Evolutionary conservation across 2,113 vertebrate genomes (phyloP).

Genomic region (Chlorodrepanis virens): DNA sequence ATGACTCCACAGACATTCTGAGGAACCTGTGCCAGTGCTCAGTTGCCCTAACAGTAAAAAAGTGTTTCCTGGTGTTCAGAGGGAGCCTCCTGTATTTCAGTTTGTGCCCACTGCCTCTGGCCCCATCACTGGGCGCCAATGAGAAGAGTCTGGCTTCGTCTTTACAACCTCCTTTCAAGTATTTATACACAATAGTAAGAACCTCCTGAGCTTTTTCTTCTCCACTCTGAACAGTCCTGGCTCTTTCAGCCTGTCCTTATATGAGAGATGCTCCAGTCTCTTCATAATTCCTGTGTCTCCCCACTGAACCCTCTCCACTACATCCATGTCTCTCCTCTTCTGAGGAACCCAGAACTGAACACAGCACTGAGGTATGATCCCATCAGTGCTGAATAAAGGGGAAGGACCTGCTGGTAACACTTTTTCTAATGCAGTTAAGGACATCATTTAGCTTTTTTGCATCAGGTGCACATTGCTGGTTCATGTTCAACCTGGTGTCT

Average conservation of each 20-base stretch:
- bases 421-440: not conserved
- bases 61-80: not conserved
- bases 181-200: not conserved
- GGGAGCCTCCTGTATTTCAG: not conserved
- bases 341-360: not conserved
- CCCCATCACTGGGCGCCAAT: not conserved
- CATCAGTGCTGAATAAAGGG: not conserved
- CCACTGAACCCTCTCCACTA: not conserved
- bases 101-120: not conserved
- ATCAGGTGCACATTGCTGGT: not conserved
- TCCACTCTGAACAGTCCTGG: not conserved
- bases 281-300: not conserved
- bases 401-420: not conserved
- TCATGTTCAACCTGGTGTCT: not conserved
- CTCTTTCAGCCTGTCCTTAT: not conserved
- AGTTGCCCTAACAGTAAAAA: not conserved
- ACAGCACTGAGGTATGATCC: not conserved
- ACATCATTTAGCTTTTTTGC: not conserved
- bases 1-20: not conserved
- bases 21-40: not conserved
- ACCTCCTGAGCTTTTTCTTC: not conserved
- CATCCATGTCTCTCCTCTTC: not conserved
- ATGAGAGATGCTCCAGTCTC: not conserved
- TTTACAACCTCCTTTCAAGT: not conserved
- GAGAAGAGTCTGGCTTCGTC: not conserved